phyloP scores from a whole-genome alignment of 2,888 invertebrate species.

The Andrena bicolor region DNA sequence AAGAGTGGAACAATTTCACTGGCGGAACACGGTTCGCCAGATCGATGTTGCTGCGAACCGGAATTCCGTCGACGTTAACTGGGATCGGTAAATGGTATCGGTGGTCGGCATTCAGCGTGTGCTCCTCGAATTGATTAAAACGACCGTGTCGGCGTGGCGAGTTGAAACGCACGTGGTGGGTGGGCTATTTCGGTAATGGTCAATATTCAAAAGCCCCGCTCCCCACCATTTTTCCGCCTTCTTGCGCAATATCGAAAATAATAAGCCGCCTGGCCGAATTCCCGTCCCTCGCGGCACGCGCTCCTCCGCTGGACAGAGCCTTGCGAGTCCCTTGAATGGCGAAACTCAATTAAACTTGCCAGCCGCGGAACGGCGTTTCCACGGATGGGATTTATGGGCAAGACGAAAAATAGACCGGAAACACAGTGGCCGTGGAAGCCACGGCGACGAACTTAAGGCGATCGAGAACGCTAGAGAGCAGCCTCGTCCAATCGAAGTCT shows the following conservation, averaged over 20 bases:
- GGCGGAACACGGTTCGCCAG: background rate
- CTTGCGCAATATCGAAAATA: conserved; percentile 50
- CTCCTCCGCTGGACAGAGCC: background rate
- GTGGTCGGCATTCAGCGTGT: background rate
- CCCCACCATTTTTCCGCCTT: background rate
- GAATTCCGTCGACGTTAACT: background rate
- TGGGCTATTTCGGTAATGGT: conserved; percentile 48
- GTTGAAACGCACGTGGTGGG: conserved; percentile 18
- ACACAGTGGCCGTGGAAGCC: background rate
- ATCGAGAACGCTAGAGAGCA: conserved; percentile 5
- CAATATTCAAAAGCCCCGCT: conserved; percentile 41
- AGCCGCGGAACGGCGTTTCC: conserved; percentile 29
- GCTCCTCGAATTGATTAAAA: conserved; percentile 32
- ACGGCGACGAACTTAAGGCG: background rate
- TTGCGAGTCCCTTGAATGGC: conserved; percentile 17
- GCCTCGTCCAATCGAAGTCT: conserved; percentile 16
- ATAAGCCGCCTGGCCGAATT: conserved; percentile 13
- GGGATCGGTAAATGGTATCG: conserved; percentile 39
- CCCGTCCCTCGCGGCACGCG: background rate
- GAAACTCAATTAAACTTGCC: conserved; percentile 48
- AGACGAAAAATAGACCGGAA: conserved; percentile 42
- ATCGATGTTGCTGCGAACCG: background rate
- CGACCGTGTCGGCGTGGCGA: background rate
- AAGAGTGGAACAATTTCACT: conserved; percentile 7
- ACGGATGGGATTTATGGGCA: conserved; percentile 41